Base-by-base conservation (phyloP, 2,888 invertebrate genomes). In the Priocnemis perturbator region DNA sequence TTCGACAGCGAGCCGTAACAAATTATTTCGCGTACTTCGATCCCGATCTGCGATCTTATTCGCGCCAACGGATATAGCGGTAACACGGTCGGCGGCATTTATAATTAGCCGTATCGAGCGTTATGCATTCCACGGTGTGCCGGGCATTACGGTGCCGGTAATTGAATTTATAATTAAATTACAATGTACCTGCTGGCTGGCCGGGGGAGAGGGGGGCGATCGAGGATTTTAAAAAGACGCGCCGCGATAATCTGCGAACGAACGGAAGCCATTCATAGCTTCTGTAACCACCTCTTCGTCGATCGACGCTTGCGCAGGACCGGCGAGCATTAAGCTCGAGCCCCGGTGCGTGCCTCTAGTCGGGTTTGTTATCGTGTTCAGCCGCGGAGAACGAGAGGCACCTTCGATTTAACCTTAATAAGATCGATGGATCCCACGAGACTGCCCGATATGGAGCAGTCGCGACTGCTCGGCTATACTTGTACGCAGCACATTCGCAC, bases 351-450 rank as follows among this genome's bases (percentile, higher is more conserved):
- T 11, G 37, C 60, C 67, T 26, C 58, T 23, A 26, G 67, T 19
- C 53, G 47, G 77, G 76, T 85, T 81, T 80, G 81, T 83, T 83
- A 83, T 83, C 84, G 80, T 77, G 80, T 73, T 77, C 76, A 75
- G 71, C 76, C 71, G 77, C 79, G 67, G 73, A 71, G 82, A 84
- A 81, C 81, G 77, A 72, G 72, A 73, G 76, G 84, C 82, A 79
- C 78, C 81, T 81, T 82, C 79, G 79, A 84, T 81, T 82, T 79
- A 82, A 78, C 81, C 81, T 78, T 82, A 85, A 85, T 82, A 83
- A 85, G 85, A 86, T 84, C 79, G 81, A 85, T 84, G 83, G 78
- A 80, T 86, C 83, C 82, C 82, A 66, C 73, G 84, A 81, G 83
- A 81, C 79, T 66, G 64, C 65, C 71, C 75, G 79, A 77, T 83